Percentiles rank a stretch among this genome's conserved stretches.
Conservation (phyloP, 2,888 invertebrate genomes). For the Tetragnatha montana region DNA sequence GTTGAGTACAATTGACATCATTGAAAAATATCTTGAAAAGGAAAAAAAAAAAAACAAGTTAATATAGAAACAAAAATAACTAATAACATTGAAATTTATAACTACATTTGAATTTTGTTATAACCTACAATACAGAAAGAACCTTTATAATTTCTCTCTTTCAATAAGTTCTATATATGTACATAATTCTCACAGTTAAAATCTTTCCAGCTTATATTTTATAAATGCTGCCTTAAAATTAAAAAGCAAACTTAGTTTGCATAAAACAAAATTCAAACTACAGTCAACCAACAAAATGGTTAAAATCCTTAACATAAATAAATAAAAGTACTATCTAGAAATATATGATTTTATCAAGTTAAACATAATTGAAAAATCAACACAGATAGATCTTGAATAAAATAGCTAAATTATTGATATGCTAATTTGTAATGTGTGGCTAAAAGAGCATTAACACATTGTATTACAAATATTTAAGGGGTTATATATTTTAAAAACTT, state of each 20-base stretch:
- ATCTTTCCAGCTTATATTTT: conserved; percentile 18
- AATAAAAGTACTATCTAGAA: no score
- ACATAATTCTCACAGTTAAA: conserved; percentile 3
- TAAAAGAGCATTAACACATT: no score
- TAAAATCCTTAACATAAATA: no score
- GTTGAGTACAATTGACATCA: neutral
- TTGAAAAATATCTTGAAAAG: neutral
- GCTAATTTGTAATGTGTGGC: no score
- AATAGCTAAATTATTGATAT: no score
- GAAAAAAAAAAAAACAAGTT: neutral
- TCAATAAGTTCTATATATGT: conserved; percentile 18
- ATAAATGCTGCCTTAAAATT: neutral
- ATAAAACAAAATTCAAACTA: neutral
- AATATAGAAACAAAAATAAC: neutral
- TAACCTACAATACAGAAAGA: conserved; percentile 27
- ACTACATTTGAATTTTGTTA: neutral
- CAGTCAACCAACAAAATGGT: no score
- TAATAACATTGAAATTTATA: neutral
- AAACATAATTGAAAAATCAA: no score
- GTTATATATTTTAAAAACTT: no score
- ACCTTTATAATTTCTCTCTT: neutral
- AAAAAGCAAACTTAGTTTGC: neutral
- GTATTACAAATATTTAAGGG: no score
- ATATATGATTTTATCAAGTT: no score
- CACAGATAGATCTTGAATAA: no score